Base-by-base conservation (phyloP, 37 sponge, comb jelly and placozoan species). In the Chondrilla cf. caribensis region DNA sequence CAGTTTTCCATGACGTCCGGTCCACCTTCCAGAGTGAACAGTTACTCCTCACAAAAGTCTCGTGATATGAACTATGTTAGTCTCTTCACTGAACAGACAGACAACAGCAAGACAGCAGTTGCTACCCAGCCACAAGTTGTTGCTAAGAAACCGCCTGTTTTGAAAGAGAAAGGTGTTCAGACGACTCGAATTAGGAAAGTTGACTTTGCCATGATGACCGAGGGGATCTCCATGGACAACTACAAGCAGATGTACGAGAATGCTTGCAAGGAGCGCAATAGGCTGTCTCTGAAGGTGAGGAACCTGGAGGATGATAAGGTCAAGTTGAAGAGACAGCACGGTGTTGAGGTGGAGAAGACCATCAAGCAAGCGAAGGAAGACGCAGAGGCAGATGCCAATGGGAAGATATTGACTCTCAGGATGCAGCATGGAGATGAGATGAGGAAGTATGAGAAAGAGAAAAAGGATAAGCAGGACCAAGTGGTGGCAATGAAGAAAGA, bases 231-330 rank as follows among this genome's bases (percentile, higher is more conserved):
- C 15, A n/a, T 24, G 19, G 76, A 73, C 76, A 73, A 39, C 76
- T 38, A 43, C 44, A 73, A 39, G 43, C 76, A 70, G 39, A 73
- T 73, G 76, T 73, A 73, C 15, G 76, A 73, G 76, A 73, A 39
- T 39, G 76, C 76, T 41, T n/a, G 44, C 1, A 73, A 37, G 11
- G 76, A 73, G 76, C 29, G 76, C 1, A 37, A 73, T 15, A 4
- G 76, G 44, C 36, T 73, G 43, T 39, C 76, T 37, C 2, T 73
- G 21, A 38, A 37, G 42, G 76, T 73, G 44, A 17, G 76, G 9
- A 37, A 40, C 2, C 76, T 73, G 42, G 76, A 73, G 24, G 76
- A 73, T 73, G 76, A 73, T 2, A 73, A 42, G 42, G 76, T 73
- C n/a, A 73, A 73, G 47, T 38, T 73, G 47, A 73, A 73, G 76